phyloP scores from a whole-genome alignment of 2,888 invertebrate species.

The Sipunculus nudus region DNA sequence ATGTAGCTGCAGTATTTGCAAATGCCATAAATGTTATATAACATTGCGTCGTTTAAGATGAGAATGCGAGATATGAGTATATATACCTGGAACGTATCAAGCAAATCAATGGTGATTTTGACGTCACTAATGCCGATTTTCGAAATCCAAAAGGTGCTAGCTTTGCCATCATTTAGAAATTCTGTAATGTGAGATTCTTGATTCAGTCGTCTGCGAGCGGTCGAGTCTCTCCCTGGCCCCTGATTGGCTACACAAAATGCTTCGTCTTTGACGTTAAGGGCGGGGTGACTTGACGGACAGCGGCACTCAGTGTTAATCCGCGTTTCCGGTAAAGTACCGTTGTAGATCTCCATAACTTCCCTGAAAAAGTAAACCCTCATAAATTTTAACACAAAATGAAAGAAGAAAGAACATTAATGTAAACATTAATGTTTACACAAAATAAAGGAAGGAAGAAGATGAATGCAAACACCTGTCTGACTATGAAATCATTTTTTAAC shows the following conservation, averaged over 20 bases:
- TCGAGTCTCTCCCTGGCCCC: not conserved
- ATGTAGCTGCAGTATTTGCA: not conserved
- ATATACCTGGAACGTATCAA: constrained; percentile 12
- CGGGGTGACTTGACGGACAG: constrained; percentile 14
- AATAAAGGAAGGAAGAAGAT: no score
- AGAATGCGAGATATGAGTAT: not conserved
- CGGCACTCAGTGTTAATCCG: constrained; percentile 15
- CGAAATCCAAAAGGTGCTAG: constrained; percentile 16
- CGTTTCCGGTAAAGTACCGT: constrained; percentile 10
- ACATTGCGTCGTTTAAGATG: not conserved
- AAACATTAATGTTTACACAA: no score
- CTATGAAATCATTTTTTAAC: no score
- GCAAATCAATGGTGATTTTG: constrained; percentile 6
- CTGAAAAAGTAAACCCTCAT: no score
- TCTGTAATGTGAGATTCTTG: constrained; percentile 8
- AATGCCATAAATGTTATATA: not conserved
- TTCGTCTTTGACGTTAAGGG: not conserved
- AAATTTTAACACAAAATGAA: no score
- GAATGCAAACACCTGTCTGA: no score
- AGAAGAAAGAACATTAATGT: no score
- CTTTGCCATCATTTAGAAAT: constrained; percentile 26
- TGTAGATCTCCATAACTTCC: constrained; percentile 9
- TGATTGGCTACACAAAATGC: no score
- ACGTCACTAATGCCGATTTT: not conserved
- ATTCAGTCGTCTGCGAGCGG: constrained; percentile 1